Percentiles rank a stretch among this genome's conserved stretches.
These are phyloP conservation scores for Matsumurasca onukii DNA, from an alignment of 1,140 invertebrate species.

Conservation along the genomic window DNA sequence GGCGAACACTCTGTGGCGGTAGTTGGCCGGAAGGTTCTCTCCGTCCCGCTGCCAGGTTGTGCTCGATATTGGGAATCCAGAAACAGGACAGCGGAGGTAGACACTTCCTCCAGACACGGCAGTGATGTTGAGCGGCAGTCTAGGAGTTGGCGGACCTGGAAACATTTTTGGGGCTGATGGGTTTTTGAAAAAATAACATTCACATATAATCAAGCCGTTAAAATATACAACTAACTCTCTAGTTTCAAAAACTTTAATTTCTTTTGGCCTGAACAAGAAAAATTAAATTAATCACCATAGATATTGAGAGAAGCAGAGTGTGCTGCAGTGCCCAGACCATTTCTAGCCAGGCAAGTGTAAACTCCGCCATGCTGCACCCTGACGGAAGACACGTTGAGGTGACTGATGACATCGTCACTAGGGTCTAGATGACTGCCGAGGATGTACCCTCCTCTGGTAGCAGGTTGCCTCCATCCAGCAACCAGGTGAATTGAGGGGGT, in stretches of 20 bases:
- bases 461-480: conserved; percentile 66
- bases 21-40: conserved; percentile 51
- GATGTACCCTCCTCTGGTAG: conserved; percentile 48
- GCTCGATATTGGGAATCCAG: conserved; percentile 77
- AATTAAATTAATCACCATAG: conserved; percentile 79
- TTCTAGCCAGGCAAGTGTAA: conserved; percentile 77
- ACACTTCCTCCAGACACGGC: conserved; percentile 78
- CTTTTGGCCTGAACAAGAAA: too few species aligned
- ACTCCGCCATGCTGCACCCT: conserved; percentile 77
- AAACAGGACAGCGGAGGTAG: conserved; percentile 80
- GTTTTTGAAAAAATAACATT: too few species aligned
- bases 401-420: conserved; percentile 77
- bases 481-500: conserved; percentile 79
- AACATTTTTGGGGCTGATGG: too few species aligned
- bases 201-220: too few species aligned
- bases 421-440: conserved; percentile 42
- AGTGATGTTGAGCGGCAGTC: conserved; percentile 76
- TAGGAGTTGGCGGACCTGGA: conserved; percentile 79
- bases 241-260: too few species aligned
- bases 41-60: conserved; percentile 58
- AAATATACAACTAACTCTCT: too few species aligned
- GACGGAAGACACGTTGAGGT: conserved; percentile 83
- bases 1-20: conserved; percentile 60
- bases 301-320: conserved; percentile 81
- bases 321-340: conserved; percentile 68